Evolutionary conservation across 2,888 invertebrate species (phyloP).

Genomic region (Cenopis cana): DNA sequence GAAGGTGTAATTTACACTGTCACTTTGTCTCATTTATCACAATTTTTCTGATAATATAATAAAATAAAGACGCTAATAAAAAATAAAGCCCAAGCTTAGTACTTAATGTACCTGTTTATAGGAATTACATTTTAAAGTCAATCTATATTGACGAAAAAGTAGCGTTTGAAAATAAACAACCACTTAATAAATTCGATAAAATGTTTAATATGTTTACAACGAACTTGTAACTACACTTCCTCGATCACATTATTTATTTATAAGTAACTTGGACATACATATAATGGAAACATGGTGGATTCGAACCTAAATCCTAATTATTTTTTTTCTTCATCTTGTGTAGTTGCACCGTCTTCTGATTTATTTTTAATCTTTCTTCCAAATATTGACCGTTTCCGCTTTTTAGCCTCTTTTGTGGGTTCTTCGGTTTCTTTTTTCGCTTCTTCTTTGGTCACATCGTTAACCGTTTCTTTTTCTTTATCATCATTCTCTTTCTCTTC

Average conservation of each 20-base stretch:
- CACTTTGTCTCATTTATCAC: no score
- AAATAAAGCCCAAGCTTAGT: no score
- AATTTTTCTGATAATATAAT: no score
- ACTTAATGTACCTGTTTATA: no score
- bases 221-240: background rate
- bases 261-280: background rate
- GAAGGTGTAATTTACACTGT: no score
- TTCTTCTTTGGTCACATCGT: conserved; percentile 1
- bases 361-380: conserved; percentile 25
- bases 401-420: conserved; percentile 1
- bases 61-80: no score
- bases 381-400: conserved; percentile 28
- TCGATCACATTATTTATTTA: background rate
- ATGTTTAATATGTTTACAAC: background rate
- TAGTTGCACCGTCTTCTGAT: conserved; percentile 2
- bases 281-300: background rate
- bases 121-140: no score
- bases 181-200: background rate
- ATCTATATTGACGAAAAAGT: background rate
- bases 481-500: conserved; percentile 21
- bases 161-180: background rate
- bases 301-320: background rate
- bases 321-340: background rate
- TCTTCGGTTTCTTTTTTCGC: background rate
- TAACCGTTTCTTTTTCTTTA: conserved; percentile 4